Percentiles rank a stretch among this genome's conserved stretches.
Conservation (phyloP, 2,113 vertebrate species). For the Lichenostomus cassidix region DNA sequence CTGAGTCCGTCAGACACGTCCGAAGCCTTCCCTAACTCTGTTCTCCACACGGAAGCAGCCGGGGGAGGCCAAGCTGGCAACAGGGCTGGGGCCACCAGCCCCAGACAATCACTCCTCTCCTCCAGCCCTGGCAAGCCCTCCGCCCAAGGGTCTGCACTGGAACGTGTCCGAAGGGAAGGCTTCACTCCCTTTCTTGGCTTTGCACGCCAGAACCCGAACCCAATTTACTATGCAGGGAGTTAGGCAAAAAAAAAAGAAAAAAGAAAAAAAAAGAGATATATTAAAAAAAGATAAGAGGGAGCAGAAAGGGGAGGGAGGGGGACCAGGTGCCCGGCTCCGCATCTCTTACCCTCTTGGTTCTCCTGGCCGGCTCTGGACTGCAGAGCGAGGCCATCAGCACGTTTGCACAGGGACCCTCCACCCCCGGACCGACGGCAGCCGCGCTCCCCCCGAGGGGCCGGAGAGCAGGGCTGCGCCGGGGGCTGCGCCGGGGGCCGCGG, state of each 20-base stretch:
- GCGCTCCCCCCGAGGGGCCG: neutral
- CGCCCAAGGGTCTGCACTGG: constrained; percentile 64
- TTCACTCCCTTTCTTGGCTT: constrained; percentile 66
- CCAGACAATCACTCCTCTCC: constrained; percentile 66
- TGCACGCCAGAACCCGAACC: constrained; percentile 61
- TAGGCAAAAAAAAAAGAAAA: constrained; percentile 12
- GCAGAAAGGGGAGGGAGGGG: constrained; percentile 48
- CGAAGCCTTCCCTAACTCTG: constrained; percentile 30
- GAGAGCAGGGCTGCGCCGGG: constrained; percentile 20
- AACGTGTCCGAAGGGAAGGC: constrained; percentile 64
- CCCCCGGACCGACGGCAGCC: constrained; percentile 56
- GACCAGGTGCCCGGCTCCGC: constrained; percentile 28
- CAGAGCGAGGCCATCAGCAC: constrained; percentile 65
- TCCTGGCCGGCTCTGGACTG: constrained; percentile 33
- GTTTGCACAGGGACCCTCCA: constrained; percentile 80
- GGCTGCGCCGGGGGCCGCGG: neutral
- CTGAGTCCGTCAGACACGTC: constrained; percentile 33
- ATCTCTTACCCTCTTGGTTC: constrained; percentile 59
- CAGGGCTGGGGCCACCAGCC: neutral
- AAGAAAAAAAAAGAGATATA: neutral
- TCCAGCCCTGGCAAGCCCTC: constrained; percentile 30
- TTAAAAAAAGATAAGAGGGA: constrained; percentile 24
- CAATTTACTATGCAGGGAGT: constrained; percentile 65
- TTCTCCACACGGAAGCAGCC: neutral
- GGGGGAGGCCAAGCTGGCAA: neutral